phyloP scores from a whole-genome alignment of 2,888 invertebrate genomes.

The Eilema depressum region DNA sequence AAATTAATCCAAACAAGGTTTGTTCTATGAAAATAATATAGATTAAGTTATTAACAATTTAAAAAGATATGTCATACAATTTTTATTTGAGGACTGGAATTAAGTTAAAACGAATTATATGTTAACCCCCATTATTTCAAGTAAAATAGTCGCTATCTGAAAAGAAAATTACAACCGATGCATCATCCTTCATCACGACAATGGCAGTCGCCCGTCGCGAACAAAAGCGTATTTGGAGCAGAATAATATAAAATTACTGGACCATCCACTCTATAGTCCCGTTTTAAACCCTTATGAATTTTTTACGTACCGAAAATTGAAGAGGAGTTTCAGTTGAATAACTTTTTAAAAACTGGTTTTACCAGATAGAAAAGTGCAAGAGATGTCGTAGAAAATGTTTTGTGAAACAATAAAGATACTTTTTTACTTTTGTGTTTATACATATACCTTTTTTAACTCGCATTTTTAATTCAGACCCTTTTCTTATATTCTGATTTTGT shows the following conservation, averaged over 20 bases:
- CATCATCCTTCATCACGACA: background rate
- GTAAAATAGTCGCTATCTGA: background rate
- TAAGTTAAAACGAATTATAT: background rate
- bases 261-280: background rate
- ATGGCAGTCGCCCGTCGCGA: background rate
- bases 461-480: background rate
- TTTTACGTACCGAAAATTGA: background rate
- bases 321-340: background rate
- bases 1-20: too few species aligned
- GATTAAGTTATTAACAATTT: background rate
- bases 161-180: background rate
- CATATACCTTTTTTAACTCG: background rate
- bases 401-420: background rate
- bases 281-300: constrained; percentile 4
- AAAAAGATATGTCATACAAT: background rate
- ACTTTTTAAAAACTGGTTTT: background rate
- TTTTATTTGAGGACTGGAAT: background rate
- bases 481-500: background rate
- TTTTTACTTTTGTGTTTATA: background rate
- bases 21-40: too few species aligned
- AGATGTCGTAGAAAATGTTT: background rate
- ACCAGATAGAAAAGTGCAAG: background rate
- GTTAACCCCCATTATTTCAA: background rate
- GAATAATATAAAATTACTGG: background rate
- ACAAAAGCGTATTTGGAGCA: background rate